Evolutionary conservation across 2,797 vertebrate species (phyloP), one percentile per base, ranked within the genome.

Genomic region (Cryptoblepharus egeriae): DNA sequence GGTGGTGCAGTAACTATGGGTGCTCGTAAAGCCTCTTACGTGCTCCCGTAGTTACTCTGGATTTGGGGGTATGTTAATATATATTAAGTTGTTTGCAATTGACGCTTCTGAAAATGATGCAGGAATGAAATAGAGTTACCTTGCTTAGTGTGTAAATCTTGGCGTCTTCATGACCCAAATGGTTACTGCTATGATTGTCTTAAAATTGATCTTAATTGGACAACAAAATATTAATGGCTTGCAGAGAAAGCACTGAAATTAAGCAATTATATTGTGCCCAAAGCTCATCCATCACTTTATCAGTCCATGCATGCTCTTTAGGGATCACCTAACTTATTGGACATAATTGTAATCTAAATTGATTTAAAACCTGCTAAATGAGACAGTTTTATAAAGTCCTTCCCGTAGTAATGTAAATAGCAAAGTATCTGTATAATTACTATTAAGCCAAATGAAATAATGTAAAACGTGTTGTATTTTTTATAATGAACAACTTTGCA

Each of bases 311-410:
- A 5, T 32, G 28, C 52, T 74, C 82, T 74, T 30, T 32, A 49
- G 63, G 82, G 63, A 79, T 79, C 77, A 74, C 30, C 77, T 37
- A 75, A 37, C 77, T 75, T 24, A 73, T 60, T 39, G 60, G 77
- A 79, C 76, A 84, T 84, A 75, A 84, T 84, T 75, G 70, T 84
- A 60, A 58, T 52, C 70, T 79, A 79, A 84, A 84, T 79, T 74
- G 82, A 75, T 84, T 79, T 84, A 75, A 79, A 79, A 83, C 70
- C 32, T 12, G 64, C 70, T 81, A 52, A 73, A 79, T 35, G 37
- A 28, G 82, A 49, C 30, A 35, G 58, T 64, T 74, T 61, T 35
- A 84, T 57, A 74, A 68, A 55, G 82, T 75, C 52, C 55, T 79
- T 26, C 6, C 63, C 35, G 61, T 72, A 79, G 79, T 74, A n/a